Base-by-base conservation (phyloP, 2,113 vertebrate species). In the Rhinogobius similis region DNA sequence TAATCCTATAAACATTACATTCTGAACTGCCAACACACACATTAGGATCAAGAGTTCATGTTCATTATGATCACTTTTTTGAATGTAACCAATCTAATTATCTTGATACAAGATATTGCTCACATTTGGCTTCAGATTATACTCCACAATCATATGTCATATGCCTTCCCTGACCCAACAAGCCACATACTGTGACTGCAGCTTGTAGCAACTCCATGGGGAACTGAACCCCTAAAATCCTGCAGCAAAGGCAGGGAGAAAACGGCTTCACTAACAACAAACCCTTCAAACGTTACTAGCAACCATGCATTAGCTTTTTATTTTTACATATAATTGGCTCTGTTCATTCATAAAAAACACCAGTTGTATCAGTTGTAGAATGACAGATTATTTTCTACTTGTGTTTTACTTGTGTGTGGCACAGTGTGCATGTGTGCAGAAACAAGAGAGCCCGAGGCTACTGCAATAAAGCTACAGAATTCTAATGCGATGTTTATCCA, bases 1-100 rank as follows among this genome's bases (percentile, higher is more conserved):
- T 91, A 87, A 92, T 93, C 87, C 87, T 64, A 86, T 89, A 83
- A 87, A 81, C 77, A 81, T 62, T 29, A 71, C 53, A 69, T 61
- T 39, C 65, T 26, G 41, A 16, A 12, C 62, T 39, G 50, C 11
- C 18, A 18, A 1, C 27, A 65, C 32, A 68, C 62, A n/a, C 29
- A 71, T 61, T 36, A 29, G 29, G 29, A 36, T 20, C 27, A 61
- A 61, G 20, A 6, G 58, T 61, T 13, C 39, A 41, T 41, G 39
- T 41, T 41, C 7, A 41, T 1, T 50, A 50, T 50, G 46, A n/a
- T n/a, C 10, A n/a, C n/a, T 59, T 59, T 55, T 36, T 55, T 23
- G n/a, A 12, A 13, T 24, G 53, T 14, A 14, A 56, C 53, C 11
- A 26, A 26, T 27, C 26, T 55, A 55, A 55, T 26, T 55, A 24